Percentiles rank a stretch among this genome's conserved stretches.
phyloP scores from a whole-genome alignment of 2,113 vertebrate genomes.

The Ptyas mucosa region DNA sequence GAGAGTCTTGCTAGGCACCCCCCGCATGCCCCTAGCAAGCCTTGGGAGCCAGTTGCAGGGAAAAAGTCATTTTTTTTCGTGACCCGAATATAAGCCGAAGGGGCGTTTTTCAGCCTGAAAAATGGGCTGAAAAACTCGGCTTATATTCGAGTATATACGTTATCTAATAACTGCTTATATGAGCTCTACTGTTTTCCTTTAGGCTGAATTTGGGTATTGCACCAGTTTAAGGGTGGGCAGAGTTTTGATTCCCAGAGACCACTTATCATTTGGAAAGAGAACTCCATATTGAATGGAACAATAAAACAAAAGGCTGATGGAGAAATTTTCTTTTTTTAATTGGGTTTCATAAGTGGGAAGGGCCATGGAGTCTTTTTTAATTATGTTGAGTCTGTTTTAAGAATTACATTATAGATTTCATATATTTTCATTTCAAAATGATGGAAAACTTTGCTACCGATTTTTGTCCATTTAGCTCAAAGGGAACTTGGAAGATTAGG shows the following conservation, averaged over 20 bases:
- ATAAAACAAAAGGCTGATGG: background rate
- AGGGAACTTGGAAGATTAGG: background rate
- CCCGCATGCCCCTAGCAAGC: no score
- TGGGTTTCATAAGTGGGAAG: background rate
- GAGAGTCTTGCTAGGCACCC: no score
- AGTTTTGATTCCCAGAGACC: background rate
- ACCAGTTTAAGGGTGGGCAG: background rate
- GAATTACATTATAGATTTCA: background rate
- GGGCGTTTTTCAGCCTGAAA: no score
- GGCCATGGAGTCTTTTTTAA: background rate
- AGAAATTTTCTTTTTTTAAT: background rate
- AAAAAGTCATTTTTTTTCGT: no score
- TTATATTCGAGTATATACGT: no score
- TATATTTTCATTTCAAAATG: background rate
- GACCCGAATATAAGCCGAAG: no score
- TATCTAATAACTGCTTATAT: background rate
- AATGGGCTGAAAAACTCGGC: no score
- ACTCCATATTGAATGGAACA: background rate
- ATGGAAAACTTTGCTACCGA: background rate
- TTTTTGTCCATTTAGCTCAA: background rate
- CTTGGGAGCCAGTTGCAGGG: no score
- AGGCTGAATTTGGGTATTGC: background rate
- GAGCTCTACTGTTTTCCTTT: background rate
- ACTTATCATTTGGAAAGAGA: background rate
- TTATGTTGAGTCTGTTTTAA: background rate